Evolutionary conservation across 2,888 invertebrate species (phyloP), one percentile per base, ranked within the genome.

Genomic region (Brachyopa scutellaris): DNA sequence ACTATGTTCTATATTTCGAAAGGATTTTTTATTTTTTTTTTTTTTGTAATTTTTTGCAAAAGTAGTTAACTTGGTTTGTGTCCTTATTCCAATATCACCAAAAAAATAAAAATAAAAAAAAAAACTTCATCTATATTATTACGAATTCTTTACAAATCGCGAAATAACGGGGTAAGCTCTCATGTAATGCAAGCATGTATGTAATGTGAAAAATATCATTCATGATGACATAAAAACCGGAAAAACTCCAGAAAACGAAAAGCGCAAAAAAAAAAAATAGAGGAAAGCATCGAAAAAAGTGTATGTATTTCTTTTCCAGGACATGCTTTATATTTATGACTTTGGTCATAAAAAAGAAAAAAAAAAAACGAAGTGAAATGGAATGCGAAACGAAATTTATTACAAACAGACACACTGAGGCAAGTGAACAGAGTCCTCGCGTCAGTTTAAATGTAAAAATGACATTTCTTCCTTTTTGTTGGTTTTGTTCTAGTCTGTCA

Each of bases 281-380:
- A 51, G 26, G 29, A 49, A 40, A 19, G 23, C 26, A 49, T 38
- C 6, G 42, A 55, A 15, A 23, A 40, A 45, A 38, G 11, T 49
- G 19, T 31, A 66, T 61, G 57, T 73, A 67, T 73, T 79, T 61
- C 74, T 79, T 74, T 67, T 62, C 51, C 76, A 70, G 80, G 80
- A 82, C 80, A 82, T 82, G 67, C 62, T 77, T 76, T 82, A 53
- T 77, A 82, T 82, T 82, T 82, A 82, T 82, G 76, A 82, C 80
- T 80, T 67, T 70, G 70, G 80, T 64, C 70, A 82, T 82, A 82
- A 82, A 82, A 70, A 67, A 76, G 42, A 59, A 67, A 26, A 26
- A 26, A 26, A 6, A 26, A 26, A 26, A 26, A 26, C 3, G 6
- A 3, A 5, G 26, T 26, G 15, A n/a, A n/a, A n/a, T 45, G 80